phyloP scores from a whole-genome alignment of 1,140 invertebrate species.

The Ips nitidus region DNA sequence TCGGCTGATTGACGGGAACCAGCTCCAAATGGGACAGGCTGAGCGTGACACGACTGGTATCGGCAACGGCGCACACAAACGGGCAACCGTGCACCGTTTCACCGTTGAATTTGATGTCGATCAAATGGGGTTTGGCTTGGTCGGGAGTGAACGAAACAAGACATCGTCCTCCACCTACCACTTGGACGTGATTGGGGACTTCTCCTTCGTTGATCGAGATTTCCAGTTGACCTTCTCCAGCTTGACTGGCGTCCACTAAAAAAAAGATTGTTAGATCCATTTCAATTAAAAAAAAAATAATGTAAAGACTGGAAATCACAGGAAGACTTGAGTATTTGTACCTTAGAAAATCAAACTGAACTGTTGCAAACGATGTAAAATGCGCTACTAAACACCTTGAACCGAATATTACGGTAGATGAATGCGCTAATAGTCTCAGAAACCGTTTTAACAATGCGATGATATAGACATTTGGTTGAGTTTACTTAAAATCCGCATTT shows the following conservation, averaged over 20 bases:
- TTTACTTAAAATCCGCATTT: too few species aligned
- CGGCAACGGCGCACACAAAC: constrained; percentile 80
- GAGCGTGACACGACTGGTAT: constrained; percentile 76
- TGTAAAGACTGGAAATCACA: neutral
- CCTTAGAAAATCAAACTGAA: too few species aligned
- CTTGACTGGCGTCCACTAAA: constrained; percentile 91
- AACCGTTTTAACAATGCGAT: constrained; percentile 12
- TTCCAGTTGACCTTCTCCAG: constrained; percentile 95
- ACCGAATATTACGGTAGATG: constrained; percentile 26
- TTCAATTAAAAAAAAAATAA: constrained; percentile 1
- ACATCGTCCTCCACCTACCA: constrained; percentile 90
- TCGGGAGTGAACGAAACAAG: constrained; percentile 96
- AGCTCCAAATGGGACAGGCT: constrained; percentile 81
- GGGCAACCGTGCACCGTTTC: constrained; percentile 92
- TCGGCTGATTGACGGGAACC: constrained; percentile 83
- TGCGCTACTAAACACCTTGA: neutral
- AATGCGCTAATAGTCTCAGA: constrained; percentile 20
- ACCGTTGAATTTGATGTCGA: constrained; percentile 98
- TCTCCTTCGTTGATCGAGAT: constrained; percentile 98
- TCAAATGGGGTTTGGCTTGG: constrained; percentile 84
- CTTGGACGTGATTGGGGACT: constrained; percentile 96
- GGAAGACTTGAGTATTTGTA: too few species aligned
- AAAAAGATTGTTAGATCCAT: constrained; percentile 37
- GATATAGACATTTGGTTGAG: too few species aligned
- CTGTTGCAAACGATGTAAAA: too few species aligned